Percentiles rank a stretch among this genome's conserved stretches.
These are phyloP conservation scores for Clusia tigrina DNA, from an alignment of 2,888 invertebrate species.

Conservation along the genomic window DNA sequence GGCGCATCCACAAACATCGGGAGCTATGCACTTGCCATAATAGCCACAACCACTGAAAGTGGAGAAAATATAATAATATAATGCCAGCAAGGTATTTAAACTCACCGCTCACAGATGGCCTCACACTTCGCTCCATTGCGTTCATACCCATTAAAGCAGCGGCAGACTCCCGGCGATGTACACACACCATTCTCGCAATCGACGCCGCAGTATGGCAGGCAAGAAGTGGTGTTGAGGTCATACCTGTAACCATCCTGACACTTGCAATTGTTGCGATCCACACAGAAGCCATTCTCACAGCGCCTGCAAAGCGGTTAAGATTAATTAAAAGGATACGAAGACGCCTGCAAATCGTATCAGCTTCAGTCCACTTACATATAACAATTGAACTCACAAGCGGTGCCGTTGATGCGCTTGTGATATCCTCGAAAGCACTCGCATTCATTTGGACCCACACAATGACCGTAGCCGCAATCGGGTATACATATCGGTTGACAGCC, in stretches of 20 bases:
- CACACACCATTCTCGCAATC: slow-evolving; percentile 63
- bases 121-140: slow-evolving; percentile 49
- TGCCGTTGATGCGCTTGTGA: slow-evolving; percentile 48
- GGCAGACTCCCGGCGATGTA: slow-evolving; percentile 58
- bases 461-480: slow-evolving; percentile 62
- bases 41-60: slow-evolving; percentile 56
- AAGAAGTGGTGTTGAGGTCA: slow-evolving; percentile 51
- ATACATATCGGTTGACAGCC: slow-evolving; percentile 58
- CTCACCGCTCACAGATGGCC: slow-evolving; percentile 48
- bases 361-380: slow-evolving; percentile 48
- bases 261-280: slow-evolving; percentile 63
- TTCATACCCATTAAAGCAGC: slow-evolving; percentile 61
- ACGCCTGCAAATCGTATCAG: neutral
- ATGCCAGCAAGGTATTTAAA: neutral
- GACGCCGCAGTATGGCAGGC: slow-evolving; percentile 55
- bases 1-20: slow-evolving; percentile 60
- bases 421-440: slow-evolving; percentile 66
- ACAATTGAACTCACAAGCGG: slow-evolving; percentile 52
- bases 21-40: slow-evolving; percentile 58
- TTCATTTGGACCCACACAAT: slow-evolving; percentile 65
- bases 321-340: neutral
- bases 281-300: slow-evolving; percentile 65
- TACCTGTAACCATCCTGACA: slow-evolving; percentile 64
- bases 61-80: neutral
- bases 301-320: slow-evolving; percentile 39